Base-by-base conservation (phyloP, 2,113 vertebrate genomes). In the Triplophysa siluroides region DNA sequence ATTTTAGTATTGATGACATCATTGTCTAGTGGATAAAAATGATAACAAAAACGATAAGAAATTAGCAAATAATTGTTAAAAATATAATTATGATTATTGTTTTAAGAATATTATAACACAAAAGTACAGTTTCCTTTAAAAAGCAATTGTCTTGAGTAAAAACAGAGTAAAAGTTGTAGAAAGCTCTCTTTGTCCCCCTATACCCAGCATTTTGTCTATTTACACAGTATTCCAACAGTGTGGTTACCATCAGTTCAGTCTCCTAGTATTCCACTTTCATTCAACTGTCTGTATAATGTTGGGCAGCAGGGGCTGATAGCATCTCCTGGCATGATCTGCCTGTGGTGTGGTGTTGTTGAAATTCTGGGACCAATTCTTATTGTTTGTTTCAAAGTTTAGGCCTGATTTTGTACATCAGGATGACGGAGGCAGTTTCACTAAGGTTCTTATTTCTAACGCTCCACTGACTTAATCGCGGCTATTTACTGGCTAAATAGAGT, bases 241-340 rank as follows among this genome's bases (percentile, higher is more conserved):
- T 14, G 58, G 16, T 54, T 26, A 23, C 63, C 73, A 66, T 64
- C 70, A 62, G 61, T 52, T 67, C 38, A 66, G n/a, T n/a, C 72
- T 76, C 7, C 12, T 65, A 43, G 58, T 66, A 41, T 80, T 80
- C 41, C 52, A 45, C 56, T 79, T 80, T 23, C 65, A 72, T 21
- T 82, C 33, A 64, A 50, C 69, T 13, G 23, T 52, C 14, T 54
- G 78, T 24, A 67, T 38, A 75, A 65, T 33, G 21, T 13, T n/a
- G 74, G 26, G 61, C 19, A 52, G 52, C 18, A 60, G 13, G n/a
- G 78, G 18, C 45, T 64, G 87, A 87, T 81, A 86, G 72, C 60
- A 87, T 85, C 81, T 85, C 24, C 70, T 85, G 78, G 80, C 78
- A 56, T 38, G 63, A 43, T 13, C 13, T 61, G 16, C 64, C 62